Evolutionary conservation across 2,113 vertebrate genomes (phyloP), one percentile per base, ranked within the genome.

Genomic region (Callocephalon fimbriatum): DNA sequence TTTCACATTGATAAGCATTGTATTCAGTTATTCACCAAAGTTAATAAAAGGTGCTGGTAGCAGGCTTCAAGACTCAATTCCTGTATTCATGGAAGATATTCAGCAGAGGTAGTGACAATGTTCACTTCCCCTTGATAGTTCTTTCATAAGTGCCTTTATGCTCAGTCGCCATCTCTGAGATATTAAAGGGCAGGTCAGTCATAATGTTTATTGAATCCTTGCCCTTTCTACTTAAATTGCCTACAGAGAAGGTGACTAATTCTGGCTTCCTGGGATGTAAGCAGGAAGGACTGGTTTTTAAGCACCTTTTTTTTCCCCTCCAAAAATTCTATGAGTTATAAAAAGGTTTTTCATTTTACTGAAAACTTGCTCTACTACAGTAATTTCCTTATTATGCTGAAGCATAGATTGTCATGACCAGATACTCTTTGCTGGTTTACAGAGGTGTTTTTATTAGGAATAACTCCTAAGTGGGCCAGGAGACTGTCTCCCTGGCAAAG

Each of bases 131-230:
- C n/a, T 2, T n/a, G 70, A 85, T 31, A 78, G 25, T 38, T 87
- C 48, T 88, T 78, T 76, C 73, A 12, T 35, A 72, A 78, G 56
- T 53, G 74, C 17, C 40, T 85, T 93, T 94, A 18, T 91, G 73
- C 77, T 94, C 77, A 65, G 77, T 71, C 73, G 56, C 91, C 62
- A 26, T 91, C 87, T 82, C 66, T 15, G 56, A 91, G 80, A 84
- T 0, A 0, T 75, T 86, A 87, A 91, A 95, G 95, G 87, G 74
- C 87, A 91, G 70, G 32, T 96, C 87, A 91, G 84, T 65, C 91
- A 78, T 71, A 72, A 42, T 61, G 44, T 91, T 94, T 94, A 67
- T 91, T 87, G 89, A 95, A 85, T 78, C 74, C 51, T 89, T 96
- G 93, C 84, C 80, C 93, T 94, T 96, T 96, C 56, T 85, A 40